A percentile compares a stretch with the other conserved stretches of the same genome.
phyloP scores from a whole-genome alignment of 2,797 vertebrate genomes.

The Masticophis lateralis region DNA sequence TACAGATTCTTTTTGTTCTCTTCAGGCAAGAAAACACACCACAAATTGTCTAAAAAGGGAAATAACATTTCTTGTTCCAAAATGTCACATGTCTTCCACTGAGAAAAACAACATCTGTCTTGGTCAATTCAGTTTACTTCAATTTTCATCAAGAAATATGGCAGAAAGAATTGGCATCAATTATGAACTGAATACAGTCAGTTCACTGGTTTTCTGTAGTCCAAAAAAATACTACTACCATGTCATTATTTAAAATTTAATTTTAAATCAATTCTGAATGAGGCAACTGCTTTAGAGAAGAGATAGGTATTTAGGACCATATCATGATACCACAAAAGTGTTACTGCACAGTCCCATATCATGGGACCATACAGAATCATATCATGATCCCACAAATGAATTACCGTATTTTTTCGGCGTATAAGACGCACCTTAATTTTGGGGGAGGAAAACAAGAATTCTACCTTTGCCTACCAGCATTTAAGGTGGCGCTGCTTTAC shows the following conservation, averaged over 20 bases:
- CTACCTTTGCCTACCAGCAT: too few species aligned
- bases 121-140: neutral
- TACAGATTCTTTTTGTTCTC: neutral
- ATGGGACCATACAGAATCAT: neutral
- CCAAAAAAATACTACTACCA: neutral
- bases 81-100: neutral
- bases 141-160: neutral
- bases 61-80: neutral
- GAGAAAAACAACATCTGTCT: neutral
- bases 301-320: neutral
- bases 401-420: neutral
- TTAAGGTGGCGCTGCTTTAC: too few species aligned
- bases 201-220: neutral
- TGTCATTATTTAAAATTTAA: neutral
- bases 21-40: neutral
- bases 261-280: neutral
- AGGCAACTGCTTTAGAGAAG: neutral
- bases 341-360: neutral
- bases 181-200: neutral
- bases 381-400: neutral
- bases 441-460: too few species aligned
- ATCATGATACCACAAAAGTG: neutral
- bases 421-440: too few species aligned
- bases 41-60: neutral
- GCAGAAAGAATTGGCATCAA: neutral